Conservation (phyloP, 2,797 vertebrate species). For the Enteromius thamalakanensis region DNA sequence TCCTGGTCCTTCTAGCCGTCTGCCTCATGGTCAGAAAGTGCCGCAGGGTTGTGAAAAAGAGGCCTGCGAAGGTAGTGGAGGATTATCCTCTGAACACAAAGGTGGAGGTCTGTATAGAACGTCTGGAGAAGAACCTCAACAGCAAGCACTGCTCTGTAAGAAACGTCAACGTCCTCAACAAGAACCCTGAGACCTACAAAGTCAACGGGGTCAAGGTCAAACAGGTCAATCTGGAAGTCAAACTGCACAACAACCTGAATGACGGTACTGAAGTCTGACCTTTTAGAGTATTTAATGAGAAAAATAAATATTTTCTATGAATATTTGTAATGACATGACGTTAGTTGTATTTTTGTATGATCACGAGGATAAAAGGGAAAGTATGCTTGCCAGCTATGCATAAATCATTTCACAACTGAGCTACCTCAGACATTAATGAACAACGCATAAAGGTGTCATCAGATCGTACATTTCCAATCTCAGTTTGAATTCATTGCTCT, state of each 20-base stretch:
- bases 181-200: constrained; percentile 66
- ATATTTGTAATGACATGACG: constrained; percentile 72
- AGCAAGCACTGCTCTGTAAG: constrained; percentile 85
- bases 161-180: constrained; percentile 83
- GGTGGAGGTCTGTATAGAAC: constrained; percentile 83
- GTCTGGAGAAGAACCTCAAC: constrained; percentile 80
- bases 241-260: constrained; percentile 90
- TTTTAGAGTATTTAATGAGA: constrained; percentile 56
- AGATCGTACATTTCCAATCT: constrained; percentile 44
- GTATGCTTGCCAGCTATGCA: constrained; percentile 68
- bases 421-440: constrained; percentile 74
- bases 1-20: constrained; percentile 80
- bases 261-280: constrained; percentile 92
- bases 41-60: constrained; percentile 73
- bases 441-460: constrained; percentile 38
- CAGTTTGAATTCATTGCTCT: constrained; percentile 31
- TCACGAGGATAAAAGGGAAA: constrained; percentile 72
- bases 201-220: constrained; percentile 82
- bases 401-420: constrained; percentile 75
- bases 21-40: constrained; percentile 86
- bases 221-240: constrained; percentile 90
- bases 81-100: constrained; percentile 93
- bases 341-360: constrained; percentile 84
- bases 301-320: constrained; percentile 76
- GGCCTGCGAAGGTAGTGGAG: constrained; percentile 64